Conservation (phyloP, 2,888 invertebrate genomes). For the Lepas anatifera region DNA sequence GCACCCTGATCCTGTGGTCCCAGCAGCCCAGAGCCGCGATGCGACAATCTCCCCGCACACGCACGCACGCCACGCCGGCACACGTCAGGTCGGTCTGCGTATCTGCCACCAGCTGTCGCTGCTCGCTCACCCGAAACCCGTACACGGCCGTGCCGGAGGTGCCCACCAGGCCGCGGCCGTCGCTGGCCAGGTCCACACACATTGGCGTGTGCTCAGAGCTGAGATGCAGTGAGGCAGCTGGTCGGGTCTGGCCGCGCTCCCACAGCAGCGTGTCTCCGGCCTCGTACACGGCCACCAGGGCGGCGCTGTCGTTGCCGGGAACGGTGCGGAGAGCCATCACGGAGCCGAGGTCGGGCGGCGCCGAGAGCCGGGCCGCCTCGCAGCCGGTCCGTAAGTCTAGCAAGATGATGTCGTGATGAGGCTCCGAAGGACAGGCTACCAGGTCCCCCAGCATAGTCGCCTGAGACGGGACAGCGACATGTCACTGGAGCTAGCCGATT, state of each 20-base stretch:
- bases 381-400: not conserved
- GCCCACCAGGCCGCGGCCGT: constrained; percentile 7
- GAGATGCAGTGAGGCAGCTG: not conserved
- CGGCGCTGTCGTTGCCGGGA: not conserved
- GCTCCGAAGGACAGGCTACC: not conserved
- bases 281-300: constrained; percentile 2
- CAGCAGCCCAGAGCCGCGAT: constrained; percentile 23
- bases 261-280: not conserved
- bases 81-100: constrained; percentile 13
- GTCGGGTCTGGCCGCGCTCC: not conserved
- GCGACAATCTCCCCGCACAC: constrained; percentile 21
- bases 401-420: not conserved
- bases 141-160: not conserved
- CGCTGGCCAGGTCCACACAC: not conserved
- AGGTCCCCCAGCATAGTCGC: too few relatives aligned
- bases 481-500: too few relatives aligned
- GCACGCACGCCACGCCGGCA: constrained; percentile 19
- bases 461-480: too few relatives aligned
- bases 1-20: constrained; percentile 23
- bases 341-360: not conserved
- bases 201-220: not conserved
- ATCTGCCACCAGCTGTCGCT: not conserved
- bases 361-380: not conserved
- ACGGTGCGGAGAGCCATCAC: not conserved
- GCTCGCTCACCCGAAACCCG: not conserved